phyloP scores from a whole-genome alignment of 2,113 vertebrate species.

The Formicarius rufipectus region DNA sequence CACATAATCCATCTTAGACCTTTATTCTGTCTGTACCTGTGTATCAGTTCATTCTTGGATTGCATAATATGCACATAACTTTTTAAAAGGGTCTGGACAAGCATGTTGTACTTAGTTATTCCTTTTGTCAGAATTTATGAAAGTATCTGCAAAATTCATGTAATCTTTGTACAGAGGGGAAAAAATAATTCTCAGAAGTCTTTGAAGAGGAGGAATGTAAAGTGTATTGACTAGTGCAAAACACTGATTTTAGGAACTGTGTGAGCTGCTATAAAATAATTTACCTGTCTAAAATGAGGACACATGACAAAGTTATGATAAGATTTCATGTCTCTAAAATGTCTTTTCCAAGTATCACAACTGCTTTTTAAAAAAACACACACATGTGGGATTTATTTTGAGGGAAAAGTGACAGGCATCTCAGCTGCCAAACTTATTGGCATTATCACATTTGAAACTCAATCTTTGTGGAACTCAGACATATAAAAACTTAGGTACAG shows the following conservation, averaged over 20 bases:
- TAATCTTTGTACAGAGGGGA: neutral
- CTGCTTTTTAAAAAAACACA: neutral
- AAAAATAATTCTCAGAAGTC: neutral
- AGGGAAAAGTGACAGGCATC: neutral
- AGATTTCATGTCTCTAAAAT: neutral
- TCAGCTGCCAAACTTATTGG: neutral
- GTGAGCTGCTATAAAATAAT: constrained; percentile 10
- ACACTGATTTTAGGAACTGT: neutral
- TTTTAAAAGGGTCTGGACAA: neutral
- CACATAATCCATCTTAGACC: neutral
- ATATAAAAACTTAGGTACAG: neutral
- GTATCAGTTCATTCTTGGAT: neutral
- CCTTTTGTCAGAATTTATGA: neutral
- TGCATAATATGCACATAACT: neutral
- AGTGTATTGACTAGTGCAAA: neutral
- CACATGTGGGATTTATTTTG: neutral
- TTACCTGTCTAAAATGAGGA: constrained; percentile 10
- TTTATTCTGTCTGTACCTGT: neutral
- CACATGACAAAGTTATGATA: neutral
- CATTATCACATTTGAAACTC: neutral
- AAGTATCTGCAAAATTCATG: neutral
- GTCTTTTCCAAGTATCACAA: neutral
- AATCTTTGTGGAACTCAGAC: neutral
- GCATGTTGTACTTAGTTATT: neutral
- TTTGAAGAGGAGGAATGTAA: constrained; percentile 21